A percentile compares a stretch with the other conserved stretches of the same genome.
Evolutionary conservation across 2,113 vertebrate species (phyloP).

Genomic region (Oreocharis arfaki): DNA sequence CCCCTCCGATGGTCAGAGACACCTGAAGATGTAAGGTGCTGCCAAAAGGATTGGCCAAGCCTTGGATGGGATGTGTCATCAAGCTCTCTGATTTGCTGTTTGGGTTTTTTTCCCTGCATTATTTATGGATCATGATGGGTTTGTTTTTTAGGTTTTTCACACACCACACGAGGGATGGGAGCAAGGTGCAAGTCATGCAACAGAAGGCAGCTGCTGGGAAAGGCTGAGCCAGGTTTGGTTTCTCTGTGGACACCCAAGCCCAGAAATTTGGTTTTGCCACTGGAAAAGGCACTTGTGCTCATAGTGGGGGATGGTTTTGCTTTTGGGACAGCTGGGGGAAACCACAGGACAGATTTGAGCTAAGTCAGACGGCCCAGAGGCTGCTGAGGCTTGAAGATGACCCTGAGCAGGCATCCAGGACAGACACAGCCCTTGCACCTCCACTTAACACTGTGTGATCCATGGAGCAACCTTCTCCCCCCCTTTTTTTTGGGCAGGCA

Average conservation of each 20-base stretch:
- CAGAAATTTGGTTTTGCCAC: not conserved
- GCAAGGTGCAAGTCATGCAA: not conserved
- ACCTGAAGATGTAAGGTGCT: not conserved
- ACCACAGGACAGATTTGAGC: not conserved
- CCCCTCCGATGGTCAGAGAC: not conserved
- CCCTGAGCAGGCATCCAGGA: not conserved
- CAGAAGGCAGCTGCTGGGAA: not conserved
- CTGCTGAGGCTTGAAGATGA: not conserved
- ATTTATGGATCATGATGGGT: not conserved
- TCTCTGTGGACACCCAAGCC: not conserved
- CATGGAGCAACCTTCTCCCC: not conserved
- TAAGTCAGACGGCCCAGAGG: not conserved
- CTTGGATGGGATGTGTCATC: not conserved
- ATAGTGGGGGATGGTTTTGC: not conserved
- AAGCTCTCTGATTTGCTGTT: not conserved
- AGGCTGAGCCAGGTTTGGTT: not conserved
- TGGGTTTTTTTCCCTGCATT: fast-evolving
- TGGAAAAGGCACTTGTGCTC: not conserved
- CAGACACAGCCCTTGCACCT: not conserved
- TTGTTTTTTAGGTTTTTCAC: not conserved
- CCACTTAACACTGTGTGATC: not conserved
- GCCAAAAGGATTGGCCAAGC: not conserved
- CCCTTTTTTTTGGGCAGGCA: not conserved
- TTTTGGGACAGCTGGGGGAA: not conserved
- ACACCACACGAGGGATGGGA: fast-evolving